Evolutionary conservation across 2,797 vertebrate species (phyloP).

Genomic region (Sebastes trivittatus): DNA sequence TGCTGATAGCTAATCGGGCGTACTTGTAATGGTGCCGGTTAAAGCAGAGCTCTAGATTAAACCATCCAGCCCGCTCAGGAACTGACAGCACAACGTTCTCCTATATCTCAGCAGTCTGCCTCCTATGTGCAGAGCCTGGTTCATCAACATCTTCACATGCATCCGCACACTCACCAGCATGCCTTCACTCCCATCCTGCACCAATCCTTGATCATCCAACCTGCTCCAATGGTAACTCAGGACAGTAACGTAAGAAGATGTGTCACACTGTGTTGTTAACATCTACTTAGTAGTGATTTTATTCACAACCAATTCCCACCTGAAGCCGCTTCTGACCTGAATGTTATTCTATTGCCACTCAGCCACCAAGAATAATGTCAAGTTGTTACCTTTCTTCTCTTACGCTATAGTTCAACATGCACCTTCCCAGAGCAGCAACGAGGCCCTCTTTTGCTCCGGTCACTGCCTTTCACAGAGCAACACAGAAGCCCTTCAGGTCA

Average conservation of each 20-base stretch:
- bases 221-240: conserved; percentile 9
- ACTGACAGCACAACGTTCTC: not conserved
- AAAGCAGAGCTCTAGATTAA: not conserved
- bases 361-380: not conserved
- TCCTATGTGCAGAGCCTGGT: not conserved
- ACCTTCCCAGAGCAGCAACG: not conserved
- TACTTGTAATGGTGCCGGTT: not conserved
- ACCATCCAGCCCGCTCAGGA: not conserved
- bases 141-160: conserved; percentile 21
- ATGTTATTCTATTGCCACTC: not conserved
- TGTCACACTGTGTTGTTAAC: not conserved
- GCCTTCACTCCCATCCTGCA: conserved; percentile 28
- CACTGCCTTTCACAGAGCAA: conserved; percentile 6
- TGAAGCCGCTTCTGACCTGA: not conserved
- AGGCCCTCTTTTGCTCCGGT: conserved; percentile 9
- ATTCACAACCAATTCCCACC: too few relatives aligned
- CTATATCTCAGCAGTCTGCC: not conserved
- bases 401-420: conserved; percentile 14
- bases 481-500: conserved; percentile 28
- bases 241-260: conserved; percentile 35
- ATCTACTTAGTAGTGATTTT: not conserved
- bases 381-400: not conserved
- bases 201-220: not conserved
- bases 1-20: not conserved
- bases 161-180: conserved; percentile 16